Evolutionary conservation across 2,797 vertebrate genomes (phyloP), one percentile per base, ranked within the genome.

Genomic region (Eulemur mongoz): DNA sequence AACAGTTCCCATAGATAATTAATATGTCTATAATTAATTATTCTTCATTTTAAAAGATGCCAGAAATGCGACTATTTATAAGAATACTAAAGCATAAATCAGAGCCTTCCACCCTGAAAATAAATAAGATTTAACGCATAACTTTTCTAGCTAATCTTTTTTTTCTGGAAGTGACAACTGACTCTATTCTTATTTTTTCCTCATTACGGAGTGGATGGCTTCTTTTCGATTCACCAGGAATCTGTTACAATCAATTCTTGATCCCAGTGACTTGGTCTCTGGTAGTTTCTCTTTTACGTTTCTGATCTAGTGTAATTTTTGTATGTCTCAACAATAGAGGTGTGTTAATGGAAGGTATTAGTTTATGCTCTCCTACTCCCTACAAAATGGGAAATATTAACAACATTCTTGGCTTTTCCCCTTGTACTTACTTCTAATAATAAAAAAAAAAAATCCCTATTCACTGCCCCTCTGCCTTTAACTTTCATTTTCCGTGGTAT

Each of bases 21-120:
- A 80, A 78, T 38, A 30, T 22, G 61, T 90, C 92, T 80, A 38
- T 72, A 65, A 67, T 75, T 76, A 72, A 52, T 75, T 89, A 2
- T 72, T 70, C 48, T 82, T 92, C 22, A 38, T 83, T 83, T 95
- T 32, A 92, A 90, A 95, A 72, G 18, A 48, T 84, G 3, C 38
- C 27, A 82, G 65, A 88, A 80, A 57, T 13, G 88, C 18, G 15
- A 27, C 43, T 76, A 32, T 76, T 45, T 25, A 54, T 11, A 81
- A 78, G 40, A 89, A 76, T 69, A 40, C 32, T 54, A 65, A 78
- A 80, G n/a, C 59, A 76, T 61, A 89, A 43, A 15, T 23, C 61
- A 78, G 43, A 72, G 4, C 23, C 69, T 76, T 23, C 14, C 17
- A 52, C 65, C 48, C 48, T 65, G 79, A 82, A 84, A 89, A 75